Base-by-base conservation (phyloP, 1,140 invertebrate genomes). In the Lepidurus apus region DNA sequence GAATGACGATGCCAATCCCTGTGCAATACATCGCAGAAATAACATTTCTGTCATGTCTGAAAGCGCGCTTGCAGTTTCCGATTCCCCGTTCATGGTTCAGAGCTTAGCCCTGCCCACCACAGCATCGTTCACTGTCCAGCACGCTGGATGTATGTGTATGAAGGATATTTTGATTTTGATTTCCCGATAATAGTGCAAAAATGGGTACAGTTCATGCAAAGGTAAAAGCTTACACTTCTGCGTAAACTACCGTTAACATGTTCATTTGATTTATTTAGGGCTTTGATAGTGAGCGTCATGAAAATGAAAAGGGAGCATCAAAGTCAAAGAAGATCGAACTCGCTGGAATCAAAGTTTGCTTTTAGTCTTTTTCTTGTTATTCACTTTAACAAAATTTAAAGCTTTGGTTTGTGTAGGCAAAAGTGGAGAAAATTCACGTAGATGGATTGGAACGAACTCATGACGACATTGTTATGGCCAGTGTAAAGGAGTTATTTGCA, bases 371-470 rank as follows among this genome's bases (percentile, higher is more conserved):
- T n/a, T 43, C 21, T 5, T 13, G 26, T 75, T 75, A 75, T 21
- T 9, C n/a, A 75, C 7, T 75, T 4, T 21, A 13, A 4, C 26
- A n/a, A 75, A 77, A 11, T 75, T 75, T 77, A 42, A 42, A 21
- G 75, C 5, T 42, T 43, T n/a, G n/a, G n/a, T n/a, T n/a, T 77
- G 85, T 86, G 42, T 83, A 93, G 90, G 92, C 91, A 34, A 86
- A 90, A 81, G 93, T 95, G 1, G 92, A 94, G 81, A 88, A 89
- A 84, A 87, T 96, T 76, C 88, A 93, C 82, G 88, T 96, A 74
- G 92, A 95, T 84, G 94, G 94, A 1, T 84, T 96, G 11, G 86
- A 82, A n/a, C 85, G 93, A 78, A 96, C 94, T 1, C 94, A 94
- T 84, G 91, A 95, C 86, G 93, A 95, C 81, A 89, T 95, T 76